phyloP scores from a whole-genome alignment of 2,797 vertebrate genomes.

The Microctenopoma steveboyesi region DNA sequence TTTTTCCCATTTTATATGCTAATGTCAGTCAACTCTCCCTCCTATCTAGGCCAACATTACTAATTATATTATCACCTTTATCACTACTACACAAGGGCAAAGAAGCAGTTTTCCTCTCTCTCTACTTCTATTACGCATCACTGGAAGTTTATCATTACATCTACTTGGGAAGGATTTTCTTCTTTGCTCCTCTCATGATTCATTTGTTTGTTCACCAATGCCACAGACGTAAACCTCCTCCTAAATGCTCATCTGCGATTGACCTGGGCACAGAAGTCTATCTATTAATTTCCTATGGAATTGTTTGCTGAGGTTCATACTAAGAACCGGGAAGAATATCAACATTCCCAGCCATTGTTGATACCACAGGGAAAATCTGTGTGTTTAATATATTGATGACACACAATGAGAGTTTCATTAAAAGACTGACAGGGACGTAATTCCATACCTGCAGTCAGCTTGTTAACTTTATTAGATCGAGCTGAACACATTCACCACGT shows the following conservation, averaged over 20 bases:
- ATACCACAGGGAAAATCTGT: no score
- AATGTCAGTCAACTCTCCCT: slow-evolving; percentile 12
- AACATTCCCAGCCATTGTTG: no score
- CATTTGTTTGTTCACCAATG: no score
- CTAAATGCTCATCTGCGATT: slow-evolving; percentile 1
- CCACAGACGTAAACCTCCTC: no score
- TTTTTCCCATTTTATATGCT: slow-evolving; percentile 29
- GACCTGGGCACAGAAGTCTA: neutral
- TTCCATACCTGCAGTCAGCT: no score
- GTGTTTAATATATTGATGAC: no score
- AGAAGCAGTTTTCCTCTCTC: neutral
- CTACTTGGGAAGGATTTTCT: no score
- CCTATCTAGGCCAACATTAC: neutral
- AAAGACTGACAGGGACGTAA: no score
- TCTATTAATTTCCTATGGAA: neutral
- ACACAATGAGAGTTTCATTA: no score
- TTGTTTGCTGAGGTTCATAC: neutral
- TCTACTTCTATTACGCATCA: neutral
- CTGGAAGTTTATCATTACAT: no score
- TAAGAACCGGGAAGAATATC: neutral
- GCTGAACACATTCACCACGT: no score
- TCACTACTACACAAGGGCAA: slow-evolving; percentile 20
- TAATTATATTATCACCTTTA: slow-evolving; percentile 17
- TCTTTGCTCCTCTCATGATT: neutral
- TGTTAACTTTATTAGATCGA: no score